phyloP scores from a whole-genome alignment of 1,140 invertebrate species.

The Cecropterus lyciades region DNA sequence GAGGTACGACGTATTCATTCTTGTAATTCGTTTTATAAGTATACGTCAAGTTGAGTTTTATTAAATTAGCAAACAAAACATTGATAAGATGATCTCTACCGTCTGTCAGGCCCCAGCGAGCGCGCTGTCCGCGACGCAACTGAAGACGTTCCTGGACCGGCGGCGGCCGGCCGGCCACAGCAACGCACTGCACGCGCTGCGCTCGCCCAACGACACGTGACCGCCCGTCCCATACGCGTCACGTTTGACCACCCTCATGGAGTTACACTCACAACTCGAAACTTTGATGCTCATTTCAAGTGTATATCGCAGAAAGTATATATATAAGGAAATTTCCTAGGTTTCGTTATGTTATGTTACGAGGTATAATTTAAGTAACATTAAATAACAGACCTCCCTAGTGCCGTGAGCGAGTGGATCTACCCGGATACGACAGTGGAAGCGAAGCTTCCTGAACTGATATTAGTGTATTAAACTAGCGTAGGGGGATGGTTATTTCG shows the following conservation, averaged over 20 bases:
- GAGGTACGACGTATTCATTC: constrained; percentile 62
- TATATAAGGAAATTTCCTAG: no score
- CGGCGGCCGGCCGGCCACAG: constrained; percentile 69
- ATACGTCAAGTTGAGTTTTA: no score
- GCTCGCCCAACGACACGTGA: constrained; percentile 73
- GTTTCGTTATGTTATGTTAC: background rate
- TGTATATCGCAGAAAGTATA: no score
- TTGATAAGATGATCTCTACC: no score
- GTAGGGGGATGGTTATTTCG: constrained; percentile 1
- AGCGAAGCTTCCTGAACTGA: constrained; percentile 40
- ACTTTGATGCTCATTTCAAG: no score
- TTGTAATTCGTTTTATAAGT: background rate
- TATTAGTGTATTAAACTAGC: constrained; percentile 32
- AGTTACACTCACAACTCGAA: no score
- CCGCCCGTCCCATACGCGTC: constrained; percentile 15
- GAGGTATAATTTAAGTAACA: background rate
- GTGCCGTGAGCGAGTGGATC: constrained; percentile 14
- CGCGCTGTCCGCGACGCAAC: constrained; percentile 59
- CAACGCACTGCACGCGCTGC: constrained; percentile 61
- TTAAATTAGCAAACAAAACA: no score
- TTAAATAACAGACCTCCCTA: background rate
- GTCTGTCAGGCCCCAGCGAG: constrained; percentile 58
- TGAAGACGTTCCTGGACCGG: constrained; percentile 74
- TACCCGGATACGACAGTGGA: constrained; percentile 12
- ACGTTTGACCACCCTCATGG: background rate